A percentile compares a stretch with the other conserved stretches of the same genome.
Conservation (phyloP, 1,140 invertebrate genomes). For the Habropoda laboriosa region DNA sequence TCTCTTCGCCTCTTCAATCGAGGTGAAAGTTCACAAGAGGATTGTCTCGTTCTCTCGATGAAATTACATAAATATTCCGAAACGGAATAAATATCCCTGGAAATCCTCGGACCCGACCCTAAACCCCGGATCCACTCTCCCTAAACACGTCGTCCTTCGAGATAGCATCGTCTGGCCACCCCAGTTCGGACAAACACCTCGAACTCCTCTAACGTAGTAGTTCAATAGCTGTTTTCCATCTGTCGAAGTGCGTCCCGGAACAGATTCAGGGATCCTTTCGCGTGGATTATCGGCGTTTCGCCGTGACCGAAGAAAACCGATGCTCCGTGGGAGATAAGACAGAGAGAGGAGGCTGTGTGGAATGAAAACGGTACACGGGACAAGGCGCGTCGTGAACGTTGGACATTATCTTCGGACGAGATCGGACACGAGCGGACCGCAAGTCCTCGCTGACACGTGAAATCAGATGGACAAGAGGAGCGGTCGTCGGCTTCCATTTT, state of each 20-base stretch:
- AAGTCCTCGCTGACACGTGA: slow-evolving; percentile 50
- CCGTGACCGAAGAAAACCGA: slow-evolving; percentile 57
- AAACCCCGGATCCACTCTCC: background rate
- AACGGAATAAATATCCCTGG: background rate
- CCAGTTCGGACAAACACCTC: slow-evolving; percentile 11
- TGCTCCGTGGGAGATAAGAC: slow-evolving; percentile 60
- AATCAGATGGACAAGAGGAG: slow-evolving; percentile 55
- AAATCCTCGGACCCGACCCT: too few species aligned
- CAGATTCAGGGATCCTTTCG: slow-evolving; percentile 24
- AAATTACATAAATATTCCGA: background rate
- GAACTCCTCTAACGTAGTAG: background rate
- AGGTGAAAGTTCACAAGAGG: too few species aligned
- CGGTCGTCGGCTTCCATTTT: slow-evolving; percentile 45
- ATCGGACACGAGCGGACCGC: slow-evolving; percentile 51
- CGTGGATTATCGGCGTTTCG: slow-evolving; percentile 56
- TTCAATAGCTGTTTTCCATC: slow-evolving; percentile 29
- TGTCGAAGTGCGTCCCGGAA: background rate
- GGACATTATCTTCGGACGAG: slow-evolving; percentile 61
- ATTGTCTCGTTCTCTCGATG: too few species aligned
- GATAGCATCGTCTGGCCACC: slow-evolving; percentile 25
- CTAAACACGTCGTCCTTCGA: background rate
- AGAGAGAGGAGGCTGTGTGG: background rate
- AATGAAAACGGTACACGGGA: slow-evolving; percentile 49
- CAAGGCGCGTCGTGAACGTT: slow-evolving; percentile 11
- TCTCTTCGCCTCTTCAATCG: too few species aligned